Percentiles rank a stretch among this genome's conserved stretches.
Conservation (phyloP, 30 jellyfish, hydroid and myxozoan species). For the Catostylus mosaicus region DNA sequence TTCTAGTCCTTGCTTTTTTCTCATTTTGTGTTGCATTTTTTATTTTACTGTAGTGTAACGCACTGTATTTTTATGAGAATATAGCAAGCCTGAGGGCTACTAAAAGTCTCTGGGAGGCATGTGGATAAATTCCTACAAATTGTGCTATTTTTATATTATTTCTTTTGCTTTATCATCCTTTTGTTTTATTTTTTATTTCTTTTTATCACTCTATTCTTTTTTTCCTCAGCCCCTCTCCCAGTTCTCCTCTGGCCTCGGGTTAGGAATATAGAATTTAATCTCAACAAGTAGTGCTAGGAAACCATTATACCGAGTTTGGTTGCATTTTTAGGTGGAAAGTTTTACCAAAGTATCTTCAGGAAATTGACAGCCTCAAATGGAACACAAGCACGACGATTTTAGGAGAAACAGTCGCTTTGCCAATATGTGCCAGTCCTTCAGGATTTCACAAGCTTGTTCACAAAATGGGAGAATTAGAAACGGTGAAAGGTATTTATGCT, state of each 20-base stretch:
- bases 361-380: slow-evolving; percentile 26
- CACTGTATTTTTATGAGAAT: too few relatives aligned
- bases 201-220: not conserved
- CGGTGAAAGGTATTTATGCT: slow-evolving; percentile 63
- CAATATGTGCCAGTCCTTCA: slow-evolving; percentile 90
- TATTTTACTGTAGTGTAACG: too few relatives aligned
- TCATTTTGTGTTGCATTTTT: too few relatives aligned
- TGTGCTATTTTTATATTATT: not conserved
- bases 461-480: slow-evolving; percentile 79
- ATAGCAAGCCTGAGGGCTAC: too few relatives aligned
- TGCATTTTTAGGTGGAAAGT: slow-evolving; percentile 42
- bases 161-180: not conserved
- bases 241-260: too few relatives aligned
- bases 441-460: slow-evolving; percentile 91
- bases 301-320: not conserved
- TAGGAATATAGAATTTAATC: not conserved
- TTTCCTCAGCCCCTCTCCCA: not conserved
- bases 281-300: not conserved
- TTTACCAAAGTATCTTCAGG: slow-evolving; percentile 47
- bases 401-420: slow-evolving; percentile 61
- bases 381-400: slow-evolving; percentile 50
- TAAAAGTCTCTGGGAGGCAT: too few relatives aligned
- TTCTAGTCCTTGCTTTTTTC: too few relatives aligned
- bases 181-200: not conserved
- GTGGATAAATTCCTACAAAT: not conserved